Conservation (phyloP, 2,113 vertebrate species). For the Tachysurus fulvidraco region DNA sequence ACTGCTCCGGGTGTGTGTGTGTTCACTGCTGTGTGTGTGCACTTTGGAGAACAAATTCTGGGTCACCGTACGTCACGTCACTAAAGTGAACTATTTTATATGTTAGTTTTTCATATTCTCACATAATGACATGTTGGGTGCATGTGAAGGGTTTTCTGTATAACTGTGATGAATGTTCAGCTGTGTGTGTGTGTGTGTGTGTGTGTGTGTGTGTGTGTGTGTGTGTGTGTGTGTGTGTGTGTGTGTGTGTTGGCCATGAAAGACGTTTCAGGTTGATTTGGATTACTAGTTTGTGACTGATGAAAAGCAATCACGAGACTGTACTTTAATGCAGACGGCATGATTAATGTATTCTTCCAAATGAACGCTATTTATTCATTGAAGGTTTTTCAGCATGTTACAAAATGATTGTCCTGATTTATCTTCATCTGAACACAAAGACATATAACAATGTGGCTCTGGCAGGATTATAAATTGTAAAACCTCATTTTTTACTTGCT, state of each 20-base stretch:
- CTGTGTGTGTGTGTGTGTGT: neutral
- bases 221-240: neutral
- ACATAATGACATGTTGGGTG: neutral
- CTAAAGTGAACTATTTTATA: too few species aligned
- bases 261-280: neutral
- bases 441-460: neutral
- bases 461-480: neutral
- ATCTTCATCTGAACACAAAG: neutral
- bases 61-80: too few species aligned
- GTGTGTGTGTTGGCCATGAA: neutral
- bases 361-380: neutral
- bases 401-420: conserved; percentile 15
- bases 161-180: too few species aligned
- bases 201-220: neutral
- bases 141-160: neutral
- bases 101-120: neutral
- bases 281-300: neutral
- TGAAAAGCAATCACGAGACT: conserved; percentile 8
- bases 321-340: neutral
- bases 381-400: neutral
- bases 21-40: too few species aligned
- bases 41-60: too few species aligned
- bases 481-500: neutral
- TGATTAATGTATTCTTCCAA: conserved; percentile 6
- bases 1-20: too few species aligned